Percentiles rank a stretch among this genome's conserved stretches.
These are phyloP conservation scores for Calephelis virginiensis DNA, from an alignment of 1,140 invertebrate genomes.

Conservation along the genomic window DNA sequence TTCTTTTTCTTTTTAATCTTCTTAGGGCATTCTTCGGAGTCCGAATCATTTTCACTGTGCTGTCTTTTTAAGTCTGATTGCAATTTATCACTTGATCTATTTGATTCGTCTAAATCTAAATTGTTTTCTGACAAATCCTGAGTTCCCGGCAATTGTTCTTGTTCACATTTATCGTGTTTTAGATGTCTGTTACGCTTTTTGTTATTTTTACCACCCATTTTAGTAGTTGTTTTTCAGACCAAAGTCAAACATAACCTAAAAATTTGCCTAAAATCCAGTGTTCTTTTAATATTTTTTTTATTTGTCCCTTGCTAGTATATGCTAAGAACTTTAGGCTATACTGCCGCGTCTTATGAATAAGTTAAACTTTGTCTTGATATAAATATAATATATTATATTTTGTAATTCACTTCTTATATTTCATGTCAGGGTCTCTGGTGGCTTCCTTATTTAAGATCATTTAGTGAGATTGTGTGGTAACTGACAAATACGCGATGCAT, in stretches of 20 bases:
- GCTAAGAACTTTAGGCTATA: too few relatives aligned
- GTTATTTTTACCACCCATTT: conserved; percentile 19
- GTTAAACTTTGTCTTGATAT: too few relatives aligned
- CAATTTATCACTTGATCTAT: background rate
- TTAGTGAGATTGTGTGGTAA: too few relatives aligned
- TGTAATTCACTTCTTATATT: too few relatives aligned
- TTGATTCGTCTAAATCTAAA: background rate
- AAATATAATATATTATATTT: too few relatives aligned
- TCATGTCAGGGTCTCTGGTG: too few relatives aligned
- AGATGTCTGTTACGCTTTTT: conserved; percentile 25
- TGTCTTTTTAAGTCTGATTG: conserved; percentile 31
- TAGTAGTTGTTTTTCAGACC: background rate
- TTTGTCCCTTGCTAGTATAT: too few relatives aligned
- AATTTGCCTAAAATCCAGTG: background rate
- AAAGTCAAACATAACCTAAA: conserved; percentile 22
- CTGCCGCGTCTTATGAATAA: too few relatives aligned
- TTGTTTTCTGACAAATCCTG: background rate
- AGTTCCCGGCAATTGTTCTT: background rate
- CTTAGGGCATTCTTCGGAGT: conserved; percentile 45
- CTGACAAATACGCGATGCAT: too few relatives aligned
- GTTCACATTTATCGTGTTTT: background rate
- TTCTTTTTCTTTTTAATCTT: conserved; percentile 67
- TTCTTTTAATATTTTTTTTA: too few relatives aligned
- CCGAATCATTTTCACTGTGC: conserved; percentile 37
- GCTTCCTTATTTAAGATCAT: too few relatives aligned